Evolutionary conservation across 2,888 invertebrate genomes (phyloP).

Genomic region (Nemapogon koenigi): DNA sequence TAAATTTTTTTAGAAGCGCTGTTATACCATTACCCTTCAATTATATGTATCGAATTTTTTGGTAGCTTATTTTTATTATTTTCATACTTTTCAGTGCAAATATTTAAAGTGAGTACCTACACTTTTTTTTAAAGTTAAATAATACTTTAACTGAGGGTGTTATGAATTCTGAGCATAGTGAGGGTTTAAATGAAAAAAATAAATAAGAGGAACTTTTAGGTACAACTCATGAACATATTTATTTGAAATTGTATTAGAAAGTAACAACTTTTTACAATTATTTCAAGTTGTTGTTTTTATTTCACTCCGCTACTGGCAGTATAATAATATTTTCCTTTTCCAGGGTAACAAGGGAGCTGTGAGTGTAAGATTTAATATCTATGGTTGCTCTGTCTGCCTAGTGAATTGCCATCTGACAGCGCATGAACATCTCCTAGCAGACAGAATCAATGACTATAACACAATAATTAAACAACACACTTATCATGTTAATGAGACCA

Average conservation of each 20-base stretch:
- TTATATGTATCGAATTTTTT: too few species aligned
- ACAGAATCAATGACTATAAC: constrained; percentile 87
- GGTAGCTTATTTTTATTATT: too few species aligned
- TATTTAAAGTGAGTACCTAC: too few species aligned
- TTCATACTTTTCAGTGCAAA: too few species aligned
- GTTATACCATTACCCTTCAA: too few species aligned
- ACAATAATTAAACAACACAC: constrained; percentile 83
- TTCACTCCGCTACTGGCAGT: too few species aligned
- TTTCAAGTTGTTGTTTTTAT: too few species aligned
- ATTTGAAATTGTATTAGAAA: background rate
- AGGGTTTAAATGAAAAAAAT: background rate
- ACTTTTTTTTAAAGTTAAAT: too few species aligned
- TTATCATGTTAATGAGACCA: constrained; percentile 78
- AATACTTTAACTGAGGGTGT: too few species aligned
- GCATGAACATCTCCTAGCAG: constrained; percentile 84
- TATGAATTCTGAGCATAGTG: too few species aligned
- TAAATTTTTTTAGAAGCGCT: too few species aligned
- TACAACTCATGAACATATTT: background rate
- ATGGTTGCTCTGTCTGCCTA: constrained; percentile 87
- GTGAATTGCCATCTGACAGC: constrained; percentile 92
- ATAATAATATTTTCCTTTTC: constrained; percentile 24
- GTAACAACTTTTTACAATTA: background rate
- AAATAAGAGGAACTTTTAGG: too few species aligned
- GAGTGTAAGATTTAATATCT: constrained; percentile 83
- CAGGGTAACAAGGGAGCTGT: constrained; percentile 97